Base-by-base conservation (phyloP, 2,797 vertebrate genomes). In the Buphagus erythrorhynchus region DNA sequence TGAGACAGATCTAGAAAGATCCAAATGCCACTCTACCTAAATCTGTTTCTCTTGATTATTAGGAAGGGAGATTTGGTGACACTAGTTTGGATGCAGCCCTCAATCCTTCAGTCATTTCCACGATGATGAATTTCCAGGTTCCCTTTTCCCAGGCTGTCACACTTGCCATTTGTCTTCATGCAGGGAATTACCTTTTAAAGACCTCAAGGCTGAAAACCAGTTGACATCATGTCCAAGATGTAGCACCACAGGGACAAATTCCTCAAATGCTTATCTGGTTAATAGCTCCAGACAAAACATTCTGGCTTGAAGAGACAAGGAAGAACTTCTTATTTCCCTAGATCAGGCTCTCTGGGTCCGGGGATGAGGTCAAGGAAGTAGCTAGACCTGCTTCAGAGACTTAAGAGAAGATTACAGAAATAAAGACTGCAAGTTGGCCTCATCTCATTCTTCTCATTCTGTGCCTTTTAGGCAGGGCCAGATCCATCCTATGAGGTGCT, bases 81-180 rank as follows among this genome's bases (percentile, higher is more conserved):
- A 57, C 21, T 31, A 42, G 31, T 67, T 63, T 3, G 3, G 38
- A 68, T n/a, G 16, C 13, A 86, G 21, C 5, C 19, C 21, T 72
- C 17, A 45, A 15, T n/a, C 13, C n/a, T 78, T 46, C 20, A 84
- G 49, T 24, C 48, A 51, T 46, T 77, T 78, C 73, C 13, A 38
- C 11, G 11, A 11, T 0, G 0, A 36, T 33, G 13, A 69, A 81
- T 58, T 73, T n/a, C 15, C 17, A 14, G 17, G 43, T 68, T 73
- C 17, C 16, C 5, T 77, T 85, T 87, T 33, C 36, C 25, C 0
- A 7, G 20, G n/a, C 6, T 45, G 31, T 40, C 65, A 73, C 24
- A 69, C 15, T 40, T 67, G 6, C 24, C 29, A 19, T 67, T 87
- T 73, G 61, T 52, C 43, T 87, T 81, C 28, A 17, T 38, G 49